Conservation (phyloP, 2,888 invertebrate genomes). For the Patella ulyssiponensis region DNA sequence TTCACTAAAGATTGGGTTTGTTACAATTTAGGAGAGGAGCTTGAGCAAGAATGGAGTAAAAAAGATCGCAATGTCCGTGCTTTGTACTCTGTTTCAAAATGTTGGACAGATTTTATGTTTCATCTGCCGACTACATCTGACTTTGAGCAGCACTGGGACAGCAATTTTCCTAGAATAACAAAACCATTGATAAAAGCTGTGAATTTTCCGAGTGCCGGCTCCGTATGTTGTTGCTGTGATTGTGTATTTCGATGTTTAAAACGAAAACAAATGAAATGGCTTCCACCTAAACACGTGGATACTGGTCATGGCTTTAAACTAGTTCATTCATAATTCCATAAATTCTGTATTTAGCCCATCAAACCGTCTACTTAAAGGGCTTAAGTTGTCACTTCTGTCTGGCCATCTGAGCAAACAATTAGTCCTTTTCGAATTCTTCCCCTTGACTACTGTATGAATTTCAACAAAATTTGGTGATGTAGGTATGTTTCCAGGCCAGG, state of each 20-base stretch:
- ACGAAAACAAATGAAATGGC: slow-evolving; percentile 64
- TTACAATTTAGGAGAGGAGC: slow-evolving; percentile 57
- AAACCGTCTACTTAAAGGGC: no score
- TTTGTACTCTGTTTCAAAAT: slow-evolving; percentile 61
- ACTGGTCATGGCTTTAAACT: slow-evolving; percentile 71
- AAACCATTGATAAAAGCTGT: slow-evolving; percentile 61
- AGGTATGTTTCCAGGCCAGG: no score
- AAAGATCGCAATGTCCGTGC: slow-evolving; percentile 54
- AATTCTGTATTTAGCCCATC: background rate
- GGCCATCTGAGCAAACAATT: no score
- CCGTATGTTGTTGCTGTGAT: slow-evolving; percentile 61
- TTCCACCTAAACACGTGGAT: slow-evolving; percentile 67
- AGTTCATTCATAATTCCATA: slow-evolving; percentile 48
- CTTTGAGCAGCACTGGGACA: slow-evolving; percentile 66
- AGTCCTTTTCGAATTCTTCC: no score
- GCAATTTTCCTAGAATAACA: slow-evolving; percentile 62
- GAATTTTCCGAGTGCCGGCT: slow-evolving; percentile 57
- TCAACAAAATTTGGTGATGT: no score
- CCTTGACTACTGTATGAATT: no score
- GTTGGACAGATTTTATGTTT: slow-evolving; percentile 69
- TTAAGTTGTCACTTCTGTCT: no score
- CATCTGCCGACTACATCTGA: slow-evolving; percentile 67
- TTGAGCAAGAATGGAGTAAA: slow-evolving; percentile 55
- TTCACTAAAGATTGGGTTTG: slow-evolving; percentile 68
- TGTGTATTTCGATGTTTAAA: slow-evolving; percentile 59